These are phyloP conservation scores for Linnaemya tessellans DNA, from an alignment of 2,888 invertebrate genomes.

Conservation along the genomic window DNA sequence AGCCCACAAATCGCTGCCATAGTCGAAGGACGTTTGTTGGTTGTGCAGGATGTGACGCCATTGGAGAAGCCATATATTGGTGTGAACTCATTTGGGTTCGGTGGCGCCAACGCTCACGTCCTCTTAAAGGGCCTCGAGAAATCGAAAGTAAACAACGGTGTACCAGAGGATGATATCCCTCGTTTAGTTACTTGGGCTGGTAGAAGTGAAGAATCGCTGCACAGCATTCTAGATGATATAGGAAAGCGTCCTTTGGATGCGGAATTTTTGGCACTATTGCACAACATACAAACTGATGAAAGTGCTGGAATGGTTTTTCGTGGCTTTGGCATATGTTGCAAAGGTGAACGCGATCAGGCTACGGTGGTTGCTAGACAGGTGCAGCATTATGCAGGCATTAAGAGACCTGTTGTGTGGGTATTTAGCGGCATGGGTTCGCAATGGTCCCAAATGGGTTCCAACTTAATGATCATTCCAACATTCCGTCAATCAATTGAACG, in stretches of 20 bases:
- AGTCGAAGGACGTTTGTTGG: conserved; percentile 86
- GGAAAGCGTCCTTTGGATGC: conserved; percentile 86
- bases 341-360: conserved; percentile 75
- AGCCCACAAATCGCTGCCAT: conserved; percentile 86
- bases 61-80: conserved; percentile 91
- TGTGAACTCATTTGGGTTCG: conserved; percentile 96
- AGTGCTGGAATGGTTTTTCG: conserved; percentile 88
- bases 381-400: conserved; percentile 86
- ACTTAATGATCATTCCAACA: conserved; percentile 88
- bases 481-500: conserved; percentile 88
- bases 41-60: conserved; percentile 89
- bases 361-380: conserved; percentile 83
- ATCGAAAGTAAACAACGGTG: conserved; percentile 84
- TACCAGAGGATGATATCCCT: conserved; percentile 87
- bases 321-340: conserved; percentile 87
- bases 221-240: conserved; percentile 86
- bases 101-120: conserved; percentile 90
- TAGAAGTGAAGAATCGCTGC: conserved; percentile 90
- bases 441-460: conserved; percentile 92
- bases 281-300: conserved; percentile 85
- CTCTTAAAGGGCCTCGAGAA: conserved; percentile 78
- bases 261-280: conserved; percentile 86
- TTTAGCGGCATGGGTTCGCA: conserved; percentile 96
- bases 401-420: conserved; percentile 91
- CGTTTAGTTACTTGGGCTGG: conserved; percentile 90